Conservation (phyloP, 2,797 vertebrate species). For the Argyrosomus regius region DNA sequence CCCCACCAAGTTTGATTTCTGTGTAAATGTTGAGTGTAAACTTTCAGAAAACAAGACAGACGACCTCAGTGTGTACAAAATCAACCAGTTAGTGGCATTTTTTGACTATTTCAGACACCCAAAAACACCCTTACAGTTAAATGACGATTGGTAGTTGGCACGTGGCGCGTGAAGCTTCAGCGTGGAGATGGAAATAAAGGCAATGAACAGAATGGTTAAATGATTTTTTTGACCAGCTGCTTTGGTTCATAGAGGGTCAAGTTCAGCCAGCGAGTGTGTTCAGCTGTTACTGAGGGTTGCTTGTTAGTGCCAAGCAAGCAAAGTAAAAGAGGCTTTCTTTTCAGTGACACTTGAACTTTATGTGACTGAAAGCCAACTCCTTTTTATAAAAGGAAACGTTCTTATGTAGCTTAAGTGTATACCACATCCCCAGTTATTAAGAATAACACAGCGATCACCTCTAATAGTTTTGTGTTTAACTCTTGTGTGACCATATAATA, state of each 20-base stretch:
- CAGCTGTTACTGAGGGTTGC: not conserved
- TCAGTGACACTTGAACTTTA: not conserved
- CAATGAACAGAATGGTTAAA: not conserved
- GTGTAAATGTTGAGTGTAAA: too few relatives aligned
- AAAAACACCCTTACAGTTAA: too few relatives aligned
- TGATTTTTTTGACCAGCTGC: conserved; percentile 1
- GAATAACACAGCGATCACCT: not conserved
- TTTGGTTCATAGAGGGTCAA: not conserved
- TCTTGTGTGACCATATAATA: not conserved
- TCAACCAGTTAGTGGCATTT: not conserved
- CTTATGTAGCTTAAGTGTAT: not conserved
- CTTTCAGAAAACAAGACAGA: not conserved
- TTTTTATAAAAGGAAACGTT: not conserved
- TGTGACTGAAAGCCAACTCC: not conserved
- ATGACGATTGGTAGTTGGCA: not conserved
- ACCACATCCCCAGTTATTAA: not conserved
- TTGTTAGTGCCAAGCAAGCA: not conserved
- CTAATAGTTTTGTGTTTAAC: not conserved
- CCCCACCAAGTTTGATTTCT: too few relatives aligned
- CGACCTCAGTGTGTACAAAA: not conserved
- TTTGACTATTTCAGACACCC: too few relatives aligned
- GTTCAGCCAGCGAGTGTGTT: not conserved
- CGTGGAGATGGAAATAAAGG: not conserved
- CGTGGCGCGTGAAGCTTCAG: not conserved
- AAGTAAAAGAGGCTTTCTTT: not conserved